These are phyloP conservation scores for Stigmatopora argus DNA, from an alignment of 2,113 vertebrate species.

Conservation along the genomic window DNA sequence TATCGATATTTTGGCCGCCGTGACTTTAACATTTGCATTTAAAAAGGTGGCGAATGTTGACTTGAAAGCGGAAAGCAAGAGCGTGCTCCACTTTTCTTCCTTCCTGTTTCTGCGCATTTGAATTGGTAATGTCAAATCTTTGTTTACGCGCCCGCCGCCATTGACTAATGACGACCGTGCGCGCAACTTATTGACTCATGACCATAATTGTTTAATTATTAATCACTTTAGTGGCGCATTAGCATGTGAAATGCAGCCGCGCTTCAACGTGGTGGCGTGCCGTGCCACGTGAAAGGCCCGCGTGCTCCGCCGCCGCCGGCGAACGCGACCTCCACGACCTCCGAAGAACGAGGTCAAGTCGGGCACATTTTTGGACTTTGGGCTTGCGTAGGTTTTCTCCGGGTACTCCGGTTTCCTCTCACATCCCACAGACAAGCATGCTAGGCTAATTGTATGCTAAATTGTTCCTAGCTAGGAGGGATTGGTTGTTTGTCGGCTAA, in stretches of 20 bases:
- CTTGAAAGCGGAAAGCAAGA: conserved; percentile 70
- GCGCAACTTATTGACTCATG: conserved; percentile 99
- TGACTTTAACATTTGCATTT: conserved; percentile 61
- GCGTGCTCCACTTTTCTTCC: conserved; percentile 65
- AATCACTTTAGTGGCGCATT: conserved; percentile 99
- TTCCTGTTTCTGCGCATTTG: conserved; percentile 83
- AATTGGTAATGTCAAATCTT: conserved; percentile 99
- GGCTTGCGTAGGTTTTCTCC: no score
- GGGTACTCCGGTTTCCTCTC: no score
- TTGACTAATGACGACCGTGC: conserved; percentile 99
- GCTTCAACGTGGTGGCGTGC: conserved; percentile 80
- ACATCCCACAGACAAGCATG: no score
- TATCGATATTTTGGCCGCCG: no score
- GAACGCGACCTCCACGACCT: neutral
- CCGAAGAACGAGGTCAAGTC: no score
- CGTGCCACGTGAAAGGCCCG: conserved; percentile 1
- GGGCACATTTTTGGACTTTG: no score
- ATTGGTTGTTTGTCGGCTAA: no score
- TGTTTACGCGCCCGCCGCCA: conserved; percentile 99
- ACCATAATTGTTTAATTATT: conserved; percentile 99
- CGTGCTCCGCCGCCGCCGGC: conserved; percentile 3
- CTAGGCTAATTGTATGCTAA: no score
- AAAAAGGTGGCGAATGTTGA: conserved; percentile 62
- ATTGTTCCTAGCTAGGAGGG: no score
- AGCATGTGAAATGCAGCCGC: conserved; percentile 97